A percentile compares a stretch with the other conserved stretches of the same genome.
These are phyloP conservation scores for Xylophagus ater DNA, from an alignment of 2,888 invertebrate species.

Conservation along the genomic window DNA sequence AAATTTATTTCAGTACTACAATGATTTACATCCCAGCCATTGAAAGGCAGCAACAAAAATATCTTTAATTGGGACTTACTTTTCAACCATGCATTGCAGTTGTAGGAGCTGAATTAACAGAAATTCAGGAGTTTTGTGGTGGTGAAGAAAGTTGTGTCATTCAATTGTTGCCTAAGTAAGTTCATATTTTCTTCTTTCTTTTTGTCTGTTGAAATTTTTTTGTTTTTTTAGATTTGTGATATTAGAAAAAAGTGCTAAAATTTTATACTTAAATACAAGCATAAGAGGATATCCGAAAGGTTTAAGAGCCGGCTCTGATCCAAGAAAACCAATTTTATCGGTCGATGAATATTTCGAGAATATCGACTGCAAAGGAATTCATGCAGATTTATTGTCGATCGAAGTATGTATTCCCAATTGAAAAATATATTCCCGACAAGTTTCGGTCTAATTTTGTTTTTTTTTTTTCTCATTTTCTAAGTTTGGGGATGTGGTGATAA, in stretches of 20 bases:
- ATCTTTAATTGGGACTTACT: too few species aligned
- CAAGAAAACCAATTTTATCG: conserved; percentile 59
- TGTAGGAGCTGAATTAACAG: conserved; percentile 84
- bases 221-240: conserved; percentile 41
- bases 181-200: too few species aligned
- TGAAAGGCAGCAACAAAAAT: too few species aligned
- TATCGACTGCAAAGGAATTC: conserved; percentile 54
- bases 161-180: conserved; percentile 63
- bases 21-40: too few species aligned
- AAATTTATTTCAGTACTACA: too few species aligned
- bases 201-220: not conserved
- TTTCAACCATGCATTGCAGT: too few species aligned
- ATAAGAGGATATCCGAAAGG: conserved; percentile 80
- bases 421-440: too few species aligned
- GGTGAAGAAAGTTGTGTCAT: conserved; percentile 64
- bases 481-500: conserved; percentile 83
- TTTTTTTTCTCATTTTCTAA: conserved; percentile 33
- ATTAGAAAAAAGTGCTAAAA: conserved; percentile 56
- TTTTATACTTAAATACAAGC: conserved; percentile 71
- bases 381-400: conserved; percentile 50
- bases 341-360: conserved; percentile 66
- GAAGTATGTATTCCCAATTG: too few species aligned
- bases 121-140: conserved; percentile 76
- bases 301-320: conserved; percentile 69
- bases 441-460: too few species aligned